These are phyloP conservation scores for Danio aesculapii DNA, from an alignment of 2,797 vertebrate genomes.

Conservation along the genomic window DNA sequence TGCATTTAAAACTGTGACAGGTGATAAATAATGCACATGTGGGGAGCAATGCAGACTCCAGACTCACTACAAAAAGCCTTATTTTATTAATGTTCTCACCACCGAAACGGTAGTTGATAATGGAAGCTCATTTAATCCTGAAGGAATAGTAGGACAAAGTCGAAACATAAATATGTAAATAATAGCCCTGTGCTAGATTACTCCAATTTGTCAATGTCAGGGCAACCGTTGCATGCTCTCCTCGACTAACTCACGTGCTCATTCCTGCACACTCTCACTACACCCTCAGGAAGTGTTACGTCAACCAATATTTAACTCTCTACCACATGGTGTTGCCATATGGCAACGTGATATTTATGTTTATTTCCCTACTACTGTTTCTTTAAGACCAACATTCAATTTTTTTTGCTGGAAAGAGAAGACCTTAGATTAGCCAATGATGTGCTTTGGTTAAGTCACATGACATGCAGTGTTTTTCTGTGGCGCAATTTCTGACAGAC, in stretches of 20 bases:
- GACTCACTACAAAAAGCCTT: slow-evolving; percentile 22
- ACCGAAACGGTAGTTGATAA: slow-evolving; percentile 56
- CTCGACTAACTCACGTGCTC: slow-evolving; percentile 5
- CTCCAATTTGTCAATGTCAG: slow-evolving; percentile 63
- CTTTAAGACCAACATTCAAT: too few species aligned
- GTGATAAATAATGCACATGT: slow-evolving; percentile 55
- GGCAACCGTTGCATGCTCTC: slow-evolving; percentile 31
- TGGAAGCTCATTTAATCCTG: slow-evolving; percentile 62
- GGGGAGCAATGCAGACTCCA: slow-evolving; percentile 27
- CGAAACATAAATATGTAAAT: slow-evolving; percentile 64
- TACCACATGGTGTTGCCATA: too few species aligned
- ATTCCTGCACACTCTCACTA: background rate
- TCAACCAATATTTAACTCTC: slow-evolving; percentile 1
- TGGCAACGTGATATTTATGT: too few species aligned
- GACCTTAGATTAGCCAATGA: too few species aligned
- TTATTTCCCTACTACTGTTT: too few species aligned
- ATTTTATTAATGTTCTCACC: slow-evolving; percentile 56
- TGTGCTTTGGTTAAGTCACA: too few species aligned
- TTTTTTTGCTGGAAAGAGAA: too few species aligned
- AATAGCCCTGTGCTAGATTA: slow-evolving; percentile 61
- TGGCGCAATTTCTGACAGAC: too few species aligned
- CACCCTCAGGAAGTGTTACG: background rate
- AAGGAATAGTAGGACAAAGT: slow-evolving; percentile 55
- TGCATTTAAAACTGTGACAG: slow-evolving; percentile 42
- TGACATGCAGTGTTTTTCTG: too few species aligned